Evolutionary conservation across 1,140 invertebrate genomes (phyloP).

Genomic region (Ostrea denselamellosa): DNA sequence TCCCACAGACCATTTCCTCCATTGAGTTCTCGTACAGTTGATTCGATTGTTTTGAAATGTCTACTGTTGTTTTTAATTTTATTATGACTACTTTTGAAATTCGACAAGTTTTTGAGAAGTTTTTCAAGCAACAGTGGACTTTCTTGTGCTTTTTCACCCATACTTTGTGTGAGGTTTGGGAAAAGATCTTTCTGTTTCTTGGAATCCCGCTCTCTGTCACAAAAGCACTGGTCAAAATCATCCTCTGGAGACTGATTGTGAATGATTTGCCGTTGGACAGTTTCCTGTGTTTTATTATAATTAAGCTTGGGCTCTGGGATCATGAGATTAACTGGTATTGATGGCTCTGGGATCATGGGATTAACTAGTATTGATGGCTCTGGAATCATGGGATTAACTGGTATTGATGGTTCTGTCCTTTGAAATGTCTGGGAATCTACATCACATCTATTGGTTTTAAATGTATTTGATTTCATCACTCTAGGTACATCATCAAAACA

Average conservation of each 20-base stretch:
- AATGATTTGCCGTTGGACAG: neutral
- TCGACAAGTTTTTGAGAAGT: neutral
- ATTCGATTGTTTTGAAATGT: constrained; percentile 23
- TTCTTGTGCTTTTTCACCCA: neutral
- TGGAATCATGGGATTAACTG: neutral
- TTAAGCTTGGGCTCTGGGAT: neutral
- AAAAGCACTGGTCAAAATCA: neutral
- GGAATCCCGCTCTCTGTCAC: neutral
- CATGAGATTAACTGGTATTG: too few species aligned
- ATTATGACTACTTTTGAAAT: neutral
- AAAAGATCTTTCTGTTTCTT: neutral
- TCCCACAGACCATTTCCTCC: neutral
- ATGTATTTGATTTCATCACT: neutral
- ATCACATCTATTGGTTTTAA: neutral
- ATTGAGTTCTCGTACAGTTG: neutral
- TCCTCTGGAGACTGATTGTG: neutral
- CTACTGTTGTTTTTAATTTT: neutral
- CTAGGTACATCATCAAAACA: constrained; percentile 10
- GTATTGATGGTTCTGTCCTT: neutral
- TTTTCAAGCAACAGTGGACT: neutral
- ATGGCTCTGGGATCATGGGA: too few species aligned
- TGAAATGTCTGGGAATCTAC: neutral
- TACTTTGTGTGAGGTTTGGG: neutral
- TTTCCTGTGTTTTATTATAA: neutral
- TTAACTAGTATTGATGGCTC: too few species aligned